Evolutionary conservation across 2,113 vertebrate species (phyloP), one percentile per base, ranked within the genome.

Genomic region (Pithys albifrons): DNA sequence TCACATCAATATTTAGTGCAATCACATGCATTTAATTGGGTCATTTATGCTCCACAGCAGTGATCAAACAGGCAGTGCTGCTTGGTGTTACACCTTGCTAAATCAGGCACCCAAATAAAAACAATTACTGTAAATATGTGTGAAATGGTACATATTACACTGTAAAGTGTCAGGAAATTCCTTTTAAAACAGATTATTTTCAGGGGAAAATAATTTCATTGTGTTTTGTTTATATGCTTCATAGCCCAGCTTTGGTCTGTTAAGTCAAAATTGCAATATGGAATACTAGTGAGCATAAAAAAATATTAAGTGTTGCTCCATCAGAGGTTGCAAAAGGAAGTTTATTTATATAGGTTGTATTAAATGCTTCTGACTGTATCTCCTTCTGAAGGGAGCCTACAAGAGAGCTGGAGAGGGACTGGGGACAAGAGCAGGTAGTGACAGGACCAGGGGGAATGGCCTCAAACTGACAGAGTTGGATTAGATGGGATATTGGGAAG

Each of bases 1-100:
- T 58, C 79, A 57, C 77, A 70, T 76, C 48, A 85, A 62, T 74
- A 95, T 86, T 91, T 78, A 85, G 54, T 74, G 70, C 46, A 72
- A 89, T 93, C 69, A 70, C 24, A 71, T 19, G 54, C 31, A 49
- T 89, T 95, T 95, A 89, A 93, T 95, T 46, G 45, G 39, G 87
- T 95, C 31, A 61, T 71, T 95, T 92, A 45, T 61, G 66, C 92
- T 88, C 62, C 61, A 61, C 49, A 58, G 51, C 76, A 14, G 2
- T 55, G 95, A 94, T 87, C 91, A 85, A 91, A 46, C 46, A 74
- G 65, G 37, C 37, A 59, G 17, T 43, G 41, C 45, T 71, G 57
- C 51, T 82, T 28, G 18, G 3, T 88, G 81, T 77, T 79, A 74
- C 84, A 89, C 92, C 28, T 88, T 77, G 28, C 55, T 75, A 91